Conservation (phyloP, 2,797 vertebrate genomes). For the Chromis chromis region DNA sequence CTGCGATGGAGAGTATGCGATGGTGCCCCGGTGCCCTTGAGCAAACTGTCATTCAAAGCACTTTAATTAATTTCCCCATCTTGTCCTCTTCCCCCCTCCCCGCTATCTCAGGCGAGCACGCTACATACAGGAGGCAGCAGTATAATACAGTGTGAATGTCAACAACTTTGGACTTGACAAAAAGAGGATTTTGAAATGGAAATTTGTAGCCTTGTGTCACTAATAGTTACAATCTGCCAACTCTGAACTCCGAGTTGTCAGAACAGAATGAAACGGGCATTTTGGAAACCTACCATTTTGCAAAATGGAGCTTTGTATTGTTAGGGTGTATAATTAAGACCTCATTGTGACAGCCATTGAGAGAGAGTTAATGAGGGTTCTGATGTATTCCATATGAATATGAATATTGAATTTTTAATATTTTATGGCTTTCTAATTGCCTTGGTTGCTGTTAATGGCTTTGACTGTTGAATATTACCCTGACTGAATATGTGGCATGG, state of each 20-base stretch:
- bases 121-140: slow-evolving; percentile 53
- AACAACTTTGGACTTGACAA: slow-evolving; percentile 59
- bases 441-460: slow-evolving; percentile 75
- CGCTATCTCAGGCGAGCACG: slow-evolving; percentile 50
- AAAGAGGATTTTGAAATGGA: slow-evolving; percentile 51
- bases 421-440: slow-evolving; percentile 83
- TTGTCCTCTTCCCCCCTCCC: slow-evolving; percentile 52
- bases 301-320: slow-evolving; percentile 81
- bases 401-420: slow-evolving; percentile 84
- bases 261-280: slow-evolving; percentile 60
- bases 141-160: slow-evolving; percentile 53
- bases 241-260: slow-evolving; percentile 54
- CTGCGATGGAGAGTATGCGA: slow-evolving; percentile 44
- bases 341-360: slow-evolving; percentile 79
- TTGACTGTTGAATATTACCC: slow-evolving; percentile 73
- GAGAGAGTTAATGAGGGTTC: slow-evolving; percentile 81
- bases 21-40: slow-evolving; percentile 79
- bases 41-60: slow-evolving; percentile 85
- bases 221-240: slow-evolving; percentile 60
- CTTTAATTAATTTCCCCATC: slow-evolving; percentile 84
- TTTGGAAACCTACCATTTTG: slow-evolving; percentile 74
- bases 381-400: slow-evolving; percentile 81
- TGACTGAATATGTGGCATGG: slow-evolving; percentile 58
- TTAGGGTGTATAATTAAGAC: slow-evolving; percentile 82
- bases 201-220: slow-evolving; percentile 38